Conservation (phyloP, 2,113 vertebrate genomes). For the Ptilonorhynchus violaceus region DNA sequence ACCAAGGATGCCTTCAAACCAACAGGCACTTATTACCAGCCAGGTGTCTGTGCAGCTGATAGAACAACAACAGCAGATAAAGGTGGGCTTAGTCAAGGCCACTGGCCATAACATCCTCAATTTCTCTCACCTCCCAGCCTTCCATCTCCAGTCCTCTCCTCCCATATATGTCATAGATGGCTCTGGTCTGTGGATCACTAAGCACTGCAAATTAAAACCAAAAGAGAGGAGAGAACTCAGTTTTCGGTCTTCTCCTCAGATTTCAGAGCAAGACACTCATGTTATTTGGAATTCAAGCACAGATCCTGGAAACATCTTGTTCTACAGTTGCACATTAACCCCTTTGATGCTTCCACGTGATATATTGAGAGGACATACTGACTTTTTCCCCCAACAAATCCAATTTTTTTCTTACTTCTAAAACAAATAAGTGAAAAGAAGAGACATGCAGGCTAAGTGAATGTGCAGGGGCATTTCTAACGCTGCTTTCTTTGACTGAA, state of each 20-base stretch:
- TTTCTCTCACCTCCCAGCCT: slow-evolving; percentile 94
- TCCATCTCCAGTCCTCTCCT: slow-evolving; percentile 96
- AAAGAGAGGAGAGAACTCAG: background rate
- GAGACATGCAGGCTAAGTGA: background rate
- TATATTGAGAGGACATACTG: background rate
- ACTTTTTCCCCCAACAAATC: background rate
- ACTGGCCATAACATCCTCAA: background rate
- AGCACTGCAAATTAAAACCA: slow-evolving; percentile 82
- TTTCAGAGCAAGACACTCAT: background rate
- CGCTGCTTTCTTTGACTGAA: background rate
- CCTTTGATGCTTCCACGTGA: background rate
- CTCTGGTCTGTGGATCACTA: slow-evolving; percentile 93
- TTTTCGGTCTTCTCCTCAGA: background rate
- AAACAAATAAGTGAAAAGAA: background rate
- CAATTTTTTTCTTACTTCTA: background rate
- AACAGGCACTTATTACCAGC: background rate
- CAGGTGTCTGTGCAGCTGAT: background rate
- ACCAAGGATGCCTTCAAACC: background rate
- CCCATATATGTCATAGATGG: slow-evolving; percentile 98
- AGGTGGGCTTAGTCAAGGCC: background rate
- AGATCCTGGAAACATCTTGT: background rate
- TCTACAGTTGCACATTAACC: background rate
- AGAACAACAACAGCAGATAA: background rate
- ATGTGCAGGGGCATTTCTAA: background rate
- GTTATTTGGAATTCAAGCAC: background rate